A percentile compares a stretch with the other conserved stretches of the same genome.
Evolutionary conservation across 2,797 vertebrate species (phyloP).

Genomic region (Sebastes matsubarae): DNA sequence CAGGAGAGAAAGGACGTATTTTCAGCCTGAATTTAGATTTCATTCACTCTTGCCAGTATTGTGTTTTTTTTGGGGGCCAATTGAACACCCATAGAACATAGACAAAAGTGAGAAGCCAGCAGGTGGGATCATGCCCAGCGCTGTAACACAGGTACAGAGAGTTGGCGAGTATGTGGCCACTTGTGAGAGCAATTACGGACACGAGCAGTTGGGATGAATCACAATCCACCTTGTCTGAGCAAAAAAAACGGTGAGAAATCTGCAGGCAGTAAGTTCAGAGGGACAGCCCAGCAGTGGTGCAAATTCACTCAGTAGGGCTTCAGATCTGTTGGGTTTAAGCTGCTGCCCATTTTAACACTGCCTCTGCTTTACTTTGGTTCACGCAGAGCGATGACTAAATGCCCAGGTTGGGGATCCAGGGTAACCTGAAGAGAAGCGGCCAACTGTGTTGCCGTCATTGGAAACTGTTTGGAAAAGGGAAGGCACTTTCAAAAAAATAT

Average conservation of each 20-base stretch:
- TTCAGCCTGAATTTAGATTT: constrained; percentile 60
- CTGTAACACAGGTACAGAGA: constrained; percentile 10
- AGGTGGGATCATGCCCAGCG: constrained; percentile 6
- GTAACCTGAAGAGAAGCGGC: background rate
- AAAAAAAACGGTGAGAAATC: constrained; percentile 13
- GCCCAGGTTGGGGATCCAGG: background rate
- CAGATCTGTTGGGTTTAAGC: constrained; percentile 30
- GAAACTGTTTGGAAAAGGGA: no score
- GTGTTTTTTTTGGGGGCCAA: constrained; percentile 9
- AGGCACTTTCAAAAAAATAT: no score
- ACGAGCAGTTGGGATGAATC: background rate
- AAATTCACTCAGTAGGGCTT: constrained; percentile 32
- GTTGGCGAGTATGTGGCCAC: background rate
- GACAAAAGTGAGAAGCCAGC: constrained; percentile 12
- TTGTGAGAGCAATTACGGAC: constrained; percentile 6
- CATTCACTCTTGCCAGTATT: constrained; percentile 15
- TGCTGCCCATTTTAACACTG: constrained; percentile 34
- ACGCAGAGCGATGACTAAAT: constrained; percentile 29
- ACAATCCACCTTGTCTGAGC: constrained; percentile 1
- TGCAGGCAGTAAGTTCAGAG: constrained; percentile 19
- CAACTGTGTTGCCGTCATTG: background rate
- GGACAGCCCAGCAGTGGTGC: constrained; percentile 26
- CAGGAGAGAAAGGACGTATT: constrained; percentile 35
- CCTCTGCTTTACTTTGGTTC: constrained; percentile 27
- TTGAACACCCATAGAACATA: background rate